Conservation (phyloP, 2,888 invertebrate genomes). For the Acanthosepion esculentum region DNA sequence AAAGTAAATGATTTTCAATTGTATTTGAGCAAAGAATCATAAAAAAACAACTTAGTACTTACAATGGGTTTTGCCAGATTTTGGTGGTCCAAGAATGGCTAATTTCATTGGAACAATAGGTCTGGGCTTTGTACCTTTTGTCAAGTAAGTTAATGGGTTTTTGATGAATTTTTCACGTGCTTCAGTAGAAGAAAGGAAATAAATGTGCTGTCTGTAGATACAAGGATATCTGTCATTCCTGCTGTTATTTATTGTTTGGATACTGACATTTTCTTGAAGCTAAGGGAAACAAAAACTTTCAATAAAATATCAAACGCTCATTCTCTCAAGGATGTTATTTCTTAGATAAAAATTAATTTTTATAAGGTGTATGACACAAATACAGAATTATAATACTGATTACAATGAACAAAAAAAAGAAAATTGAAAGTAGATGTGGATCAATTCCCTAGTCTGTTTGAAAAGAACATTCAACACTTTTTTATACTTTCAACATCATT, state of each 20-base stretch:
- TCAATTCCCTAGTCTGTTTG: too few species aligned
- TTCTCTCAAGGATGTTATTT: not conserved
- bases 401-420: too few species aligned
- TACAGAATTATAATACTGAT: too few species aligned
- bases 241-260: conserved; percentile 73
- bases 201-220: conserved; percentile 72
- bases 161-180: conserved; percentile 70
- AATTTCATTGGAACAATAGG: conserved; percentile 74
- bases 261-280: conserved; percentile 72
- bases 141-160: conserved; percentile 72
- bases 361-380: too few species aligned
- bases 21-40: not conserved
- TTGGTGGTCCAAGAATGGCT: conserved; percentile 75
- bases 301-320: not conserved
- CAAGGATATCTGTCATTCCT: conserved; percentile 70
- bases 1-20: not conserved
- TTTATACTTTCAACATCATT: too few species aligned
- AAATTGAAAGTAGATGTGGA: too few species aligned
- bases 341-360: too few species aligned
- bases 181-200: conserved; percentile 69
- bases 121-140: conserved; percentile 70
- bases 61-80: conserved; percentile 75
- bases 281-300: conserved; percentile 51
- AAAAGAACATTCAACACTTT: too few species aligned
- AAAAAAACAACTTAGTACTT: conserved; percentile 54